Conservation (phyloP, 2,113 vertebrate genomes). For the Rhipidura dahli region DNA sequence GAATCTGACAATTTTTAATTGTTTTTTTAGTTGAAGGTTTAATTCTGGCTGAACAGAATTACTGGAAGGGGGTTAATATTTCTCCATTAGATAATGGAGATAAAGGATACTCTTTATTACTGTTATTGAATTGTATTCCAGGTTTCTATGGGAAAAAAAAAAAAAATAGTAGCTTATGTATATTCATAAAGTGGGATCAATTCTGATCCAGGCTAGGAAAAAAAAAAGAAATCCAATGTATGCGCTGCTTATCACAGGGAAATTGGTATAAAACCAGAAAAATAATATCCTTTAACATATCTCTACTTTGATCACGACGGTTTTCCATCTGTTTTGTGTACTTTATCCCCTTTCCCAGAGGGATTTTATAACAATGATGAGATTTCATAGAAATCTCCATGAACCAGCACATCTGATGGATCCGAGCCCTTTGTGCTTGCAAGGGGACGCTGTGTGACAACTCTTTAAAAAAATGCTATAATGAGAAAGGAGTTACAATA, state of each 20-base stretch:
- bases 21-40: neutral
- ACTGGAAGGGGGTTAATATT: neutral
- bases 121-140: neutral
- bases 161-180: neutral
- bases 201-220: neutral
- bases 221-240: neutral
- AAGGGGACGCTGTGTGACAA: neutral
- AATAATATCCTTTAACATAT: neutral
- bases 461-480: neutral
- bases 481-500: neutral
- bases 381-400: neutral
- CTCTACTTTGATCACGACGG: neutral
- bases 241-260: neutral
- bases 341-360: neutral
- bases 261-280: neutral
- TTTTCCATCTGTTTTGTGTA: neutral
- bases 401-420: neutral
- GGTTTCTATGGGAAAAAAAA: neutral
- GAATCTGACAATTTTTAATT: neutral
- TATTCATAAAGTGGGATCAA: neutral
- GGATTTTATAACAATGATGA: fast-evolving
- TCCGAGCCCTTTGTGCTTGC: neutral
- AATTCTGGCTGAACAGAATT: neutral
- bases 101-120: neutral
- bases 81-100: neutral